Evolutionary conservation across 2,797 vertebrate genomes (phyloP).

Genomic region (Megaceryle alcyon): DNA sequence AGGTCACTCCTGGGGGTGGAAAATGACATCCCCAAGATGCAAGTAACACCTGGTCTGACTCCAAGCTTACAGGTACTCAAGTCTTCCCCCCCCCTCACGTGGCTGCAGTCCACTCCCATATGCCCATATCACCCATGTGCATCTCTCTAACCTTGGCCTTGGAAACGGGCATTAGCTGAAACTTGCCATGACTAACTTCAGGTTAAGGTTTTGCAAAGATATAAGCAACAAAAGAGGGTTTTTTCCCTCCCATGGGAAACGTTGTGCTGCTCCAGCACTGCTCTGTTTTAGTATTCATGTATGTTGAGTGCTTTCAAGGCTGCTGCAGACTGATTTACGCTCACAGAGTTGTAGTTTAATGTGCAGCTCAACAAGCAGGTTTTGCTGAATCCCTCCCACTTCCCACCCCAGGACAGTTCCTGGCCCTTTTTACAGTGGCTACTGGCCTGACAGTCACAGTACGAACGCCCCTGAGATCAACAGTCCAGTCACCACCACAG

Average conservation of each 20-base stretch:
- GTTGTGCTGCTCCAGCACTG: neutral
- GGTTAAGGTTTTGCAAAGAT: neutral
- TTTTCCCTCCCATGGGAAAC: neutral
- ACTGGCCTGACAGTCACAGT: neutral
- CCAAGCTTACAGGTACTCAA: neutral
- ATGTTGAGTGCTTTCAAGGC: neutral
- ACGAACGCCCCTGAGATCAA: neutral
- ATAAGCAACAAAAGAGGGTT: neutral
- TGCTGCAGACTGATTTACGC: neutral
- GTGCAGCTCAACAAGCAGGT: neutral
- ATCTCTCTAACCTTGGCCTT: neutral
- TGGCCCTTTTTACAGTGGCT: neutral
- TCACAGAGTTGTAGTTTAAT: neutral
- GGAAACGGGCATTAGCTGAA: neutral
- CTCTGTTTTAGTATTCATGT: neutral
- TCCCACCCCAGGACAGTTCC: neutral
- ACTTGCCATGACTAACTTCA: neutral
- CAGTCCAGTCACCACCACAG: neutral
- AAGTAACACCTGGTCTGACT: neutral
- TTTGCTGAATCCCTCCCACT: neutral
- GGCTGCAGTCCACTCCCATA: neutral
- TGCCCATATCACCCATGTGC: neutral
- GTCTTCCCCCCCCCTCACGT: neutral
- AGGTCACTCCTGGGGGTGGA: neutral
- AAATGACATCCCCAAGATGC: neutral